phyloP scores from a whole-genome alignment of 2,888 invertebrate genomes.

The Stictocephala bisonia region DNA sequence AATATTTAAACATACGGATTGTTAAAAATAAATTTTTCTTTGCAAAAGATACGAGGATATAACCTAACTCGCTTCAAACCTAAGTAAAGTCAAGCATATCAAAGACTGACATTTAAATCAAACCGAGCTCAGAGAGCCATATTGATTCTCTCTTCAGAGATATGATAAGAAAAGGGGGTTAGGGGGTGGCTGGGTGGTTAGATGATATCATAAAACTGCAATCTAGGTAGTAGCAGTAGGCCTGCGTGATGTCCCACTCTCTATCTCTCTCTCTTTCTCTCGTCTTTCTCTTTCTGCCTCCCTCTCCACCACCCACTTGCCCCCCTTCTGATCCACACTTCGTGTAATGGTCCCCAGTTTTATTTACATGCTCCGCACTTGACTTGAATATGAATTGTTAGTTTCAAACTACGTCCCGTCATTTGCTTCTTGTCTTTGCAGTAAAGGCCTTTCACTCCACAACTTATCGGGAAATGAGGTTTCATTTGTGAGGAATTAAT shows the following conservation, averaged over 20 bases:
- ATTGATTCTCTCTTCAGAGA: slow-evolving; percentile 36
- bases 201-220: slow-evolving; percentile 41
- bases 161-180: slow-evolving; percentile 38
- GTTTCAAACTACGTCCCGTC: slow-evolving; percentile 11
- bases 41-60: no score
- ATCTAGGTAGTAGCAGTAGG: slow-evolving; percentile 39
- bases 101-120: slow-evolving; percentile 41
- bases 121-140: slow-evolving; percentile 35
- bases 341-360: slow-evolving; percentile 32
- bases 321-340: slow-evolving; percentile 23
- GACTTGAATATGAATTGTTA: slow-evolving; percentile 39
- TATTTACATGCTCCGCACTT: slow-evolving; percentile 34
- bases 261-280: not conserved
- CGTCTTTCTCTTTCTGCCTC: not conserved
- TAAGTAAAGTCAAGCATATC: slow-evolving; percentile 34
- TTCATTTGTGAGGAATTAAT: no score
- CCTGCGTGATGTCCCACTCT: slow-evolving; percentile 5
- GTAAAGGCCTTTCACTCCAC: no score
- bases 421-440: no score
- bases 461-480: no score
- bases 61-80: no score
- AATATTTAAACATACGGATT: no score
- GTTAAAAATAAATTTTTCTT: no score
- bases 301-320: not conserved
- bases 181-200: slow-evolving; percentile 10